These are phyloP conservation scores for Euwallacea fornicatus DNA, from an alignment of 1,140 invertebrate species.

Conservation along the genomic window DNA sequence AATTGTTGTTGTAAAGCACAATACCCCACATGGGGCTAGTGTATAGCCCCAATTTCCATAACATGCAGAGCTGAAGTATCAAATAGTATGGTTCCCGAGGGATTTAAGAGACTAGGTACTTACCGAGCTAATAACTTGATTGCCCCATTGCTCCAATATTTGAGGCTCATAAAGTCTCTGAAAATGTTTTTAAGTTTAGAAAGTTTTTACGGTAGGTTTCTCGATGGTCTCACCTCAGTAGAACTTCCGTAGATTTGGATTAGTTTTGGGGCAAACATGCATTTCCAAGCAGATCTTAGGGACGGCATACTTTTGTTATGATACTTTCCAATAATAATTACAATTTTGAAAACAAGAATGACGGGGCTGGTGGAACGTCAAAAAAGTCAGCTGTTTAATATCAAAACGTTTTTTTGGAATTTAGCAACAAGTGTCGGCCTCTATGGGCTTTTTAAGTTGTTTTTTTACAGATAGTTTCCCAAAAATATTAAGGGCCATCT, in stretches of 20 bases:
- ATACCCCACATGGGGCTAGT: conserved; percentile 75
- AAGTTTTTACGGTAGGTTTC: conserved; percentile 26
- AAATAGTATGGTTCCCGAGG: conserved; percentile 18
- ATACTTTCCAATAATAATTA: background rate
- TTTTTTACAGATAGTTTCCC: too few species aligned
- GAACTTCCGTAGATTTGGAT: conserved; percentile 64
- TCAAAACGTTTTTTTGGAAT: too few species aligned
- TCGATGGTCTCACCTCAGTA: conserved; percentile 43
- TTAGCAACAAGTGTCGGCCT: too few species aligned
- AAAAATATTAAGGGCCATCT: too few species aligned
- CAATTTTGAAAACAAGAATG: too few species aligned
- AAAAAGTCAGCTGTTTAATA: too few species aligned
- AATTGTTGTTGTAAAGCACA: conserved; percentile 71
- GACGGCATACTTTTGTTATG: conserved; percentile 34
- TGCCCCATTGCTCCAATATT: conserved; percentile 69
- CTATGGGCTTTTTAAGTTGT: too few species aligned
- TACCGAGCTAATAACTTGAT: conserved; percentile 70
- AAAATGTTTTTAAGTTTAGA: conserved; percentile 46
- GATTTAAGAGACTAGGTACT: conserved; percentile 44
- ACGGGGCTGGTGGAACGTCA: too few species aligned
- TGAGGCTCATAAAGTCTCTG: conserved; percentile 68
- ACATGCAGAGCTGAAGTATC: conserved; percentile 60
- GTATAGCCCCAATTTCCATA: conserved; percentile 74
- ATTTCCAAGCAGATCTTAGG: conserved; percentile 55
- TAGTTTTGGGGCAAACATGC: conserved; percentile 65